phyloP scores from a whole-genome alignment of 2,797 vertebrate genomes.

The Cygnus olor region DNA sequence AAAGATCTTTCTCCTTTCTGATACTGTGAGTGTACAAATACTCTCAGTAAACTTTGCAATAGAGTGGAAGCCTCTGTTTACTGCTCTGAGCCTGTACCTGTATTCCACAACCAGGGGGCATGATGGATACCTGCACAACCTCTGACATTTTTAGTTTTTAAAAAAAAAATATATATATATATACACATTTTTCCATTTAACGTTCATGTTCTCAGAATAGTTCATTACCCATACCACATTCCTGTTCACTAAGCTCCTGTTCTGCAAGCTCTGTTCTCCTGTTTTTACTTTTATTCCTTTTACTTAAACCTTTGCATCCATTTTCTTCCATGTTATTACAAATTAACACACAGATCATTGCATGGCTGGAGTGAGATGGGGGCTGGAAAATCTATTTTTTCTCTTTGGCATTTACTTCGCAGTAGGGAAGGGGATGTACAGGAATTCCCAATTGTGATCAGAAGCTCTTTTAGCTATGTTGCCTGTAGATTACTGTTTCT shows the following conservation, averaged over 20 bases:
- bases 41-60: not conserved
- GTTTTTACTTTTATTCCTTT: not conserved
- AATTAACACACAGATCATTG: not conserved
- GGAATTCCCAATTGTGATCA: not conserved
- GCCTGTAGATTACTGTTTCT: not conserved
- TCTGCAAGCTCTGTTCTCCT: not conserved
- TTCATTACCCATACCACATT: not conserved
- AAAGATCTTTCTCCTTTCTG: not conserved
- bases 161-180: too few species aligned
- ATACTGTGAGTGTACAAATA: not conserved
- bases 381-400: not conserved
- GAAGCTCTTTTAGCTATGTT: not conserved
- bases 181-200: not conserved
- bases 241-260: not conserved
- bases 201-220: not conserved
- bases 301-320: not conserved
- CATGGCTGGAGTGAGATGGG: rapidly evolving
- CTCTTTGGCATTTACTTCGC: not conserved
- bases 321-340: not conserved
- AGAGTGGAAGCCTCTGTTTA: not conserved
- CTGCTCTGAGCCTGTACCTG: not conserved
- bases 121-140: not conserved
- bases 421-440: not conserved
- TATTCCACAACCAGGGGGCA: not conserved
- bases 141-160: not conserved